Percentiles rank a stretch among this genome's conserved stretches.
Conservation (phyloP, 1,140 invertebrate species). For the Drosophila kurseongensis region DNA sequence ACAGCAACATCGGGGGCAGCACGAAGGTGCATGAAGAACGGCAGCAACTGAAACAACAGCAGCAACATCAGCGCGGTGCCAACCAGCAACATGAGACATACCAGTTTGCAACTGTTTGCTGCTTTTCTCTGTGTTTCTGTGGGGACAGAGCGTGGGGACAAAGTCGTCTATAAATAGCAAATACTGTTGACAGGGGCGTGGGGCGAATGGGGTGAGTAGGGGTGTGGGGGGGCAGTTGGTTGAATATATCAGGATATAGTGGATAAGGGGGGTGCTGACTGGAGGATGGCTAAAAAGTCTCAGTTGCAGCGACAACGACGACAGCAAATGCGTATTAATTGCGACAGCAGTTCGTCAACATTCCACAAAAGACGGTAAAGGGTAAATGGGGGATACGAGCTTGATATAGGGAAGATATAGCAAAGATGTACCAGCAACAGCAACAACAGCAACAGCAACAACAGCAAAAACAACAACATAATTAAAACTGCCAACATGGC, state of each 20-base stretch:
- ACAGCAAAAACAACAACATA: conserved; percentile 62
- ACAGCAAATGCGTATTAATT: conserved; percentile 76
- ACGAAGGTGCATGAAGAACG: conserved; percentile 11
- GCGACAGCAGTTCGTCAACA: conserved; percentile 80
- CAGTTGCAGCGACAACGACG: conserved; percentile 65
- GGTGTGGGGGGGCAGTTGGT: background rate
- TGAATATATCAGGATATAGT: background rate
- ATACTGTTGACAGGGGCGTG: conserved; percentile 33
- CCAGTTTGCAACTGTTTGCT: conserved; percentile 40
- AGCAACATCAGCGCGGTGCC: background rate
- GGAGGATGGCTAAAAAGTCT: conserved; percentile 46
- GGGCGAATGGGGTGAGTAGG: background rate
- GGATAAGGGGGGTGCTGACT: background rate
- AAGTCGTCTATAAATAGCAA: conserved; percentile 71
- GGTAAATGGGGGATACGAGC: background rate
- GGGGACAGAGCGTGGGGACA: conserved; percentile 62
- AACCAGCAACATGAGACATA: conserved; percentile 31
- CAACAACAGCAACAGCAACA: background rate
- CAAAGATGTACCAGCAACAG: background rate
- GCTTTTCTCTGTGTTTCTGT: conserved; percentile 16
- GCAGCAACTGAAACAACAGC: conserved; percentile 14
- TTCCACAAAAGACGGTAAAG: conserved; percentile 40
- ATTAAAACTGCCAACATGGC: conserved; percentile 79
- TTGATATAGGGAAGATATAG: conserved; percentile 5
- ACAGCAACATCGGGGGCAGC: conserved; percentile 7